Percentiles rank a stretch among this genome's conserved stretches.
These are phyloP conservation scores for Argopecten irradians DNA, from an alignment of 1,140 invertebrate genomes.

Conservation along the genomic window DNA sequence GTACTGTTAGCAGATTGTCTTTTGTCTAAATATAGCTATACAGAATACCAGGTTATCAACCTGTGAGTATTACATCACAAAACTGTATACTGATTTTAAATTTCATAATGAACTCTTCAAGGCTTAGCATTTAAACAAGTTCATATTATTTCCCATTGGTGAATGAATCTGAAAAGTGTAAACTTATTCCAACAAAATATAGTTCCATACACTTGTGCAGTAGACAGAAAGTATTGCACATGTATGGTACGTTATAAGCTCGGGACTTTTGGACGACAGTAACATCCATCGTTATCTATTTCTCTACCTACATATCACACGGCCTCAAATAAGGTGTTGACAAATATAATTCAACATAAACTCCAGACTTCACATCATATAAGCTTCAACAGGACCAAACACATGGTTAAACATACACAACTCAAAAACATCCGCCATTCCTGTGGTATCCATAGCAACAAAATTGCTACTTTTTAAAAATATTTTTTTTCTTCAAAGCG, in stretches of 20 bases:
- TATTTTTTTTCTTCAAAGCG: neutral
- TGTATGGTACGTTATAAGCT: neutral
- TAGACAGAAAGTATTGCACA: neutral
- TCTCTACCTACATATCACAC: slow-evolving; percentile 11
- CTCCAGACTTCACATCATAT: neutral
- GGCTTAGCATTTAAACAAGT: too few species aligned
- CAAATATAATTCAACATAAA: slow-evolving; percentile 12
- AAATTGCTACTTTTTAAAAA: neutral
- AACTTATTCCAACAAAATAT: neutral
- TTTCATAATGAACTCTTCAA: too few species aligned
- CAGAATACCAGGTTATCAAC: too few species aligned
- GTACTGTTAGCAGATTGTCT: too few species aligned
- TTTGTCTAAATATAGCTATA: too few species aligned
- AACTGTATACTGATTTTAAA: too few species aligned
- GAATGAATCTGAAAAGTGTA: too few species aligned
- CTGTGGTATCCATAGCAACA: slow-evolving; percentile 10
- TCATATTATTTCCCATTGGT: too few species aligned
- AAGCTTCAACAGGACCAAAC: slow-evolving; percentile 19
- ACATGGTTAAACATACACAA: neutral
- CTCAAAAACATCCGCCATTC: neutral
- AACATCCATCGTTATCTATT: neutral
- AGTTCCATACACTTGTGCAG: neutral
- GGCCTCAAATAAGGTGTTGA: slow-evolving; percentile 1
- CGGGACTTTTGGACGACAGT: neutral
- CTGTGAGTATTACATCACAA: too few species aligned